Base-by-base conservation (phyloP, 2,113 vertebrate genomes). In the Psittacula cyanocephala region DNA sequence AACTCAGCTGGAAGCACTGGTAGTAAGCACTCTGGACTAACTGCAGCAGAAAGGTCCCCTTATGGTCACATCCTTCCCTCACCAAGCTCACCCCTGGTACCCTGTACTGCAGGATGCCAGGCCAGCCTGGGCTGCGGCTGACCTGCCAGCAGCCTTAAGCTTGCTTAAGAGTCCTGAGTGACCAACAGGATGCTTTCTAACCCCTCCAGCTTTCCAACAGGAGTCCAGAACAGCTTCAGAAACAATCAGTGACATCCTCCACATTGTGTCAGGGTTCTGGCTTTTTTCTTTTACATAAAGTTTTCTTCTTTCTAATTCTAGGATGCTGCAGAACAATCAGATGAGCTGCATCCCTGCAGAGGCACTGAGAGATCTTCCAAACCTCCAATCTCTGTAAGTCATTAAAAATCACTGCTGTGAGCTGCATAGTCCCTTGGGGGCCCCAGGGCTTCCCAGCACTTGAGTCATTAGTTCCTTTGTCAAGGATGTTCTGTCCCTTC, bases 311-410 rank as follows among this genome's bases (percentile, higher is more conserved):
- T 94, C 81, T 83, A 91, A 96, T 98, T 97, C 55, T 91, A 99
- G 99, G 97, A 99, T 99, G 99, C 96, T 99, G 65, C 99, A 99
- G 96, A 99, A 99, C 96, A 99, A 99, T 97, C 99, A 98, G 86
- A 97, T 99, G 91, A 98, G 98, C 93, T 93, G 97, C 81, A 98
- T 99, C 95, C 99, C 99, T 22, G 98, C 98, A 41, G 99, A 99
- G 96, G 98, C 98, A 57, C 98, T 98, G 92, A 98, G 99, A 98
- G 98, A 99, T 95, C 98, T 99, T 91, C 99, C 98, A 87, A 99
- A 98, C 96, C 98, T 99, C 77, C 98, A 99, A 83, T 99, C 99
- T 75, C 98, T 99, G 99, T 99, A 98, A 99, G 99, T 98, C 89
- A 90, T 94, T 82, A 91, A 80, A 63, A 95, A 78, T 72, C 81